phyloP scores from a whole-genome alignment of 2,797 vertebrate genomes.

The Xenentodon cancila region DNA sequence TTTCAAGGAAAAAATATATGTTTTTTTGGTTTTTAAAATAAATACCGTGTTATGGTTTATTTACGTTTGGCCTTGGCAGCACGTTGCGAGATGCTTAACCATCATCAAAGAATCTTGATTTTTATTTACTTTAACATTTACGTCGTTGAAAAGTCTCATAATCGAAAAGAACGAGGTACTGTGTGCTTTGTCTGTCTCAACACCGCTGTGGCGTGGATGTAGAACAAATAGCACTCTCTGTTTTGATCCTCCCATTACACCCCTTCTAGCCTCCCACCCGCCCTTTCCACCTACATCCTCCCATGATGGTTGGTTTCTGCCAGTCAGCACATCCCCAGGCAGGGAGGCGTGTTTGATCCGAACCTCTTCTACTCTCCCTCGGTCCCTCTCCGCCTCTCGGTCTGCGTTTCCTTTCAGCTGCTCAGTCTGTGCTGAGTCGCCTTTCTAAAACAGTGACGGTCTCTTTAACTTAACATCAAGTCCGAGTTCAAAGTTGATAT shows the following conservation, averaged over 20 bases:
- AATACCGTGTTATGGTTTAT: too few species aligned
- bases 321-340: slow-evolving; percentile 75
- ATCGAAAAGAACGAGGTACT: neutral
- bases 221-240: slow-evolving; percentile 55
- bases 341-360: slow-evolving; percentile 54
- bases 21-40: too few species aligned
- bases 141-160: too few species aligned
- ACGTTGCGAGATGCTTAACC: too few species aligned
- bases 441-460: slow-evolving; percentile 44
- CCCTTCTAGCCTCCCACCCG: slow-evolving; percentile 11
- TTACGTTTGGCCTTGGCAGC: too few species aligned
- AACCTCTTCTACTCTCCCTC: slow-evolving; percentile 39
- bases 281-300: slow-evolving; percentile 45
- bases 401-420: slow-evolving; percentile 50
- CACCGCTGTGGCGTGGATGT: neutral
- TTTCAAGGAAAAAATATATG: too few species aligned
- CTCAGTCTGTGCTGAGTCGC: slow-evolving; percentile 45
- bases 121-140: too few species aligned
- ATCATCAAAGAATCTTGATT: too few species aligned
- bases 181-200: slow-evolving; percentile 12
- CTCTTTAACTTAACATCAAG: slow-evolving; percentile 65
- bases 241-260: slow-evolving; percentile 46
- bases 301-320: slow-evolving; percentile 64
- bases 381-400: slow-evolving; percentile 19
- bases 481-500: slow-evolving; percentile 65